Evolutionary conservation across 2,113 vertebrate genomes (phyloP).

Genomic region (Prietella phreatophila): DNA sequence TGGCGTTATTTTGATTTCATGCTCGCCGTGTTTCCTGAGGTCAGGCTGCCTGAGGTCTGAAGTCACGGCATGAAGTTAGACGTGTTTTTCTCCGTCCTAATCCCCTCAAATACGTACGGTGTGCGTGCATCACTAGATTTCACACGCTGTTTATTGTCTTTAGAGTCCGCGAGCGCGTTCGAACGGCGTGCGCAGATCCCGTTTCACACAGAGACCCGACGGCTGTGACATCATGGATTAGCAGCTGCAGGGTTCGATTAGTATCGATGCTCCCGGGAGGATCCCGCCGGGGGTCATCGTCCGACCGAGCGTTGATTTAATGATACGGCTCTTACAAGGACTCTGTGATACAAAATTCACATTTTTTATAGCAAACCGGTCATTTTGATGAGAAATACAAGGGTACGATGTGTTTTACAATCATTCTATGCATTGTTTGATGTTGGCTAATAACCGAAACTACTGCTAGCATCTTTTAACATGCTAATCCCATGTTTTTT

Average conservation of each 20-base stretch:
- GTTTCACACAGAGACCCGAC: slow-evolving; percentile 23
- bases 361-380: neutral
- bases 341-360: neutral
- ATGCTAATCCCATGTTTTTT: neutral
- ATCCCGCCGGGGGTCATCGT: neutral
- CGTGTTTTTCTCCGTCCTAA: slow-evolving; percentile 30
- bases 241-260: slow-evolving; percentile 35
- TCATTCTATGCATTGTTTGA: neutral
- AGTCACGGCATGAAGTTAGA: slow-evolving; percentile 30
- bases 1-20: slow-evolving; percentile 32
- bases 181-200: neutral
- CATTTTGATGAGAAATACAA: neutral
- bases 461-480: neutral
- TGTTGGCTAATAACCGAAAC: neutral
- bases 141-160: slow-evolving; percentile 35
- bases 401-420: neutral
- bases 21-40: neutral
- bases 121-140: neutral
- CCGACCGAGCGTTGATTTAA: neutral
- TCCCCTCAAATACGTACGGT: slow-evolving; percentile 26
- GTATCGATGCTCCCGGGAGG: neutral
- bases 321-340: neutral
- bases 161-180: neutral
- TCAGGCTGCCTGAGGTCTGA: slow-evolving; percentile 23
- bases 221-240: slow-evolving; percentile 37